These are phyloP conservation scores for Xylocampa areola DNA, from an alignment of 2,888 invertebrate genomes.

Conservation along the genomic window DNA sequence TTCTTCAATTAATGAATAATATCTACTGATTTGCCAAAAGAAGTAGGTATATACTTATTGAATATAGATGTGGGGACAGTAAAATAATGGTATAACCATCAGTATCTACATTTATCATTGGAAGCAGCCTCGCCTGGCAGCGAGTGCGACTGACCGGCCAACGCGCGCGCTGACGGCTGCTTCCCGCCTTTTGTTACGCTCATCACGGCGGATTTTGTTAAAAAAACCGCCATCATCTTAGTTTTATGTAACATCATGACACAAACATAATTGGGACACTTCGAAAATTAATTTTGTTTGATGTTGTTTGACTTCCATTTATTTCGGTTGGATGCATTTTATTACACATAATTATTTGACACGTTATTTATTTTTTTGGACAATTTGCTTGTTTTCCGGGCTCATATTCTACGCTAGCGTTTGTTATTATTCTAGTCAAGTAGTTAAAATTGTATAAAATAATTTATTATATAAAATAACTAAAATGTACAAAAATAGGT, in stretches of 20 bases:
- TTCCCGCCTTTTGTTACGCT: constrained; percentile 78
- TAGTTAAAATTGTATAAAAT: too few species aligned
- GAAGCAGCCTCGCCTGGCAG: constrained; percentile 18
- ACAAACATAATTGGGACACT: constrained; percentile 11
- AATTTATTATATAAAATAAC: too few species aligned
- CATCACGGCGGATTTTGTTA: constrained; percentile 56
- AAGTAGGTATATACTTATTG: too few species aligned
- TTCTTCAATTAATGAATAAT: too few species aligned
- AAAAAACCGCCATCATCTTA: constrained; percentile 45
- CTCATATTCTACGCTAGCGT: too few species aligned
- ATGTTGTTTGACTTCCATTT: not conserved
- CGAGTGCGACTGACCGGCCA: constrained; percentile 13
- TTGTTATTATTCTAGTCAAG: too few species aligned
- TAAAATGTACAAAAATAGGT: too few species aligned
- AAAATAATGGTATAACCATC: constrained; percentile 15
- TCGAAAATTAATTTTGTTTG: not conserved
- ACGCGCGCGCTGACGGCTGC: constrained; percentile 66
- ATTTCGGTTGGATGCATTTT: not conserved
- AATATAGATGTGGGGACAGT: constrained; percentile 13
- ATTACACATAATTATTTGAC: too few species aligned
- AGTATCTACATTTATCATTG: constrained; percentile 29
- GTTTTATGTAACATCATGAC: constrained; percentile 30
- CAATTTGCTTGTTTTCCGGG: too few species aligned
- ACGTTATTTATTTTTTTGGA: too few species aligned
- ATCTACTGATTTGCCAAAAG: too few species aligned